A percentile compares a stretch with the other conserved stretches of the same genome.
Evolutionary conservation across 2,113 vertebrate species (phyloP).

Genomic region (Prunella himalayana): DNA sequence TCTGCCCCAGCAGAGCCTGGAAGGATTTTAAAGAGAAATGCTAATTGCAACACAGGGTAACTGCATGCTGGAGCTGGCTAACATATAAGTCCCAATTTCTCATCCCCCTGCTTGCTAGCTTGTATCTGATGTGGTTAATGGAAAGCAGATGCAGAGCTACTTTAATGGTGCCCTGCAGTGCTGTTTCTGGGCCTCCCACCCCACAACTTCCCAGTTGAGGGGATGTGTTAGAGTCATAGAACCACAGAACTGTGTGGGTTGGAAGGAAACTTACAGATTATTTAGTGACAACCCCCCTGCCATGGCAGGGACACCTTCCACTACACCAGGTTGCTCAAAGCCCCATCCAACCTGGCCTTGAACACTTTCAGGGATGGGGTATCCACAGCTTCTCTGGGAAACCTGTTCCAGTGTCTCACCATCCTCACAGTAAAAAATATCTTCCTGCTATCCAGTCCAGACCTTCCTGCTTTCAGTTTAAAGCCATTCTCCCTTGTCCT

Average conservation of each 20-base stretch:
- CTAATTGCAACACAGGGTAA: not conserved
- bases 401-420: not conserved
- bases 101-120: not conserved
- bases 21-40: conserved; percentile 6
- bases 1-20: not conserved
- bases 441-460: not conserved
- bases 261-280: not conserved
- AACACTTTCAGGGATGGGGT: not conserved
- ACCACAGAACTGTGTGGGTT: not conserved
- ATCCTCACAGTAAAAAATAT: not conserved
- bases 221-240: not conserved
- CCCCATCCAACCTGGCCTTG: not conserved
- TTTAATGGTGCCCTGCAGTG: not conserved
- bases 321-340: not conserved
- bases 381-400: not conserved
- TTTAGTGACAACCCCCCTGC: not conserved
- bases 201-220: not conserved
- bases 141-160: not conserved
- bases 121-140: not conserved
- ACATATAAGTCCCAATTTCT: not conserved
- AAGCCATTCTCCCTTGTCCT: not conserved
- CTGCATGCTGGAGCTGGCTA: not conserved
- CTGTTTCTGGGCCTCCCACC: not conserved
- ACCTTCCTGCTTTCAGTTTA: not conserved
- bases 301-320: not conserved